Evolutionary conservation across 2,113 vertebrate genomes (phyloP), one percentile per base, ranked within the genome.

Genomic region (Scomber scombrus): DNA sequence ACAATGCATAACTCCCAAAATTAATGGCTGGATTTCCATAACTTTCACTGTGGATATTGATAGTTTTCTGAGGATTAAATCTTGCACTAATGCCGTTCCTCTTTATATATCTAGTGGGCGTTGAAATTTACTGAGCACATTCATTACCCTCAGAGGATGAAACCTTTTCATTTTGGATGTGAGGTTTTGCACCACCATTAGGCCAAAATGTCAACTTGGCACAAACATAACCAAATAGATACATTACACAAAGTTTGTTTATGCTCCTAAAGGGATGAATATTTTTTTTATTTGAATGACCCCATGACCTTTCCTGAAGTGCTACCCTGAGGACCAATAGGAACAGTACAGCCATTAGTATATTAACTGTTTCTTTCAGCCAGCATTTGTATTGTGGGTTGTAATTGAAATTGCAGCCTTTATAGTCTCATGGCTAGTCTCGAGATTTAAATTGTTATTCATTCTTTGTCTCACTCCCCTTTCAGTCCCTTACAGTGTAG

Each of bases 401-500:
- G 31, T 4, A 34, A 18, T 40, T 29, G 10, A 18, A 15, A 52
- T 15, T 7, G 18, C 16, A 52, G 18, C 9, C 9, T 65, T 51
- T 58, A 12, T 7, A 23, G 29, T 19, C 40, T 60, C 8, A 47
- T 10, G 29, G 13, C 11, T 23, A 34, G 6, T 15, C 8, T 46
- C 18, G 11, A 29, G 12, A 70, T 5, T 40, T 74, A 23, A 19
- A 23, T 18, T 63, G 18, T 1, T 34, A 0, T 52, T 40, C 3
- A 13, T 7, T 19, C 2, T 49, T 21, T 75, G 60, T 43, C 16
- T 57, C 31, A 23, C 57, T 81, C 51, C 14, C 4, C 52, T 45
- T 67, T 66, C 79, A 89, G 88, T 57, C 15, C 34, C 51, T 65
- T 71, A 49, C 50, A 84, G 46, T 34, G 54, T 77, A 43, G 82